Percentiles rank a stretch among this genome's conserved stretches.
These are phyloP conservation scores for Caenorhabditis briggsae DNA, from an alignment of 1,140 invertebrate genomes.

Conservation along the genomic window DNA sequence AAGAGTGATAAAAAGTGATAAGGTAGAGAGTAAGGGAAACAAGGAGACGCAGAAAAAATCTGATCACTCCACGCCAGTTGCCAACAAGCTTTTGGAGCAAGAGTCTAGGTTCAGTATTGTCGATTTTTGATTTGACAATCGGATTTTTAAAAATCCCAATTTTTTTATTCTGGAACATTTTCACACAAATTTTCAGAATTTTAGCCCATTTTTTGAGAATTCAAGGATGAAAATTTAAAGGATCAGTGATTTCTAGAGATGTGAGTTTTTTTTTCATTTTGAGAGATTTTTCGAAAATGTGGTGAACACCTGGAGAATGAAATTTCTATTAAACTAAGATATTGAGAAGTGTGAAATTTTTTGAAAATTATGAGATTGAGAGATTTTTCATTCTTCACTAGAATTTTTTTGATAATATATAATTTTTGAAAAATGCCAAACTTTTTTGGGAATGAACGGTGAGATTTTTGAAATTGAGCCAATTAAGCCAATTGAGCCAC, in stretches of 20 bases:
- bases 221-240: not conserved
- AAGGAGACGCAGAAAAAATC: not conserved
- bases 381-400: not conserved
- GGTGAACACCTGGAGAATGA: constrained; percentile 26
- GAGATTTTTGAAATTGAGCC: not conserved
- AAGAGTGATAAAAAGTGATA: not conserved
- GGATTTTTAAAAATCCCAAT: not conserved
- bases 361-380: not conserved
- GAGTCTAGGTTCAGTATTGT: not conserved
- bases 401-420: too few species aligned
- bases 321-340: too few species aligned
- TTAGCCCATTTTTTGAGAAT: not conserved
- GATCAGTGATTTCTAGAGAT: not conserved
- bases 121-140: not conserved
- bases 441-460: constrained; percentile 23
- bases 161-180: not conserved
- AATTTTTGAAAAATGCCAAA: not conserved
- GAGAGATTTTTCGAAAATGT: not conserved
- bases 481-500: too few species aligned
- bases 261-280: not conserved
- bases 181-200: not conserved
- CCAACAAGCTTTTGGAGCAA: not conserved
- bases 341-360: not conserved
- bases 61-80: constrained; percentile 31
- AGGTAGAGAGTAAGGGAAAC: not conserved